phyloP scores from a whole-genome alignment of 1,140 invertebrate genomes.

The Drosophila orosa region DNA sequence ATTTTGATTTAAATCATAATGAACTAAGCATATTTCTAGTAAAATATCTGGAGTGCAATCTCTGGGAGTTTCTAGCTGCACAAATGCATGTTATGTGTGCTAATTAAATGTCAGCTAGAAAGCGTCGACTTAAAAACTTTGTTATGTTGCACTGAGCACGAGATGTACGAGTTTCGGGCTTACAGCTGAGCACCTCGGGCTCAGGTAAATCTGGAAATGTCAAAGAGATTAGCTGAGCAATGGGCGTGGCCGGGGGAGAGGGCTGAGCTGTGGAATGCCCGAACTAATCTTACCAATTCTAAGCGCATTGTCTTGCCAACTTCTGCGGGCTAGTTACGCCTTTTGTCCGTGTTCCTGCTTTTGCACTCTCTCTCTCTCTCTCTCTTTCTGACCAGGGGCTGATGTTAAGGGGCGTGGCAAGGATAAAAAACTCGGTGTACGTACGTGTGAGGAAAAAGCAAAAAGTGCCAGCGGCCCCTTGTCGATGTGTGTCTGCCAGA shows the following conservation, averaged over 20 bases:
- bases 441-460: conserved; percentile 57
- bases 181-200: conserved; percentile 42
- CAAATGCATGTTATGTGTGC: conserved; percentile 45
- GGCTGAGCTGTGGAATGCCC: conserved; percentile 48
- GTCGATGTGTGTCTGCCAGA: conserved; percentile 35
- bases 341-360: conserved; percentile 47
- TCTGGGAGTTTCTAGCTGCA: conserved; percentile 12
- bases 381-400: conserved; percentile 23
- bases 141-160: conserved; percentile 31
- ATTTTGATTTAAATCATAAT: not conserved
- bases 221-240: conserved; percentile 59
- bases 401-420: conserved; percentile 43
- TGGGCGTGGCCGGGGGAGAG: conserved; percentile 25
- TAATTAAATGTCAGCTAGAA: conserved; percentile 69
- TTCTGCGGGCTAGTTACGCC: conserved; percentile 46
- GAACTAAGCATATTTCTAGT: not conserved
- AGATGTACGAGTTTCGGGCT: conserved; percentile 31
- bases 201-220: conserved; percentile 73
- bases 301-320: conserved; percentile 70
- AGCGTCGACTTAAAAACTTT: conserved; percentile 42
- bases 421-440: conserved; percentile 56
- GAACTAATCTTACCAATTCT: conserved; percentile 79
- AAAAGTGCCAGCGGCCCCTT: conserved; percentile 63
- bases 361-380: not conserved
- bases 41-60: not conserved